Conservation (phyloP, 2,113 vertebrate genomes). For the Ceratotherium simum region DNA sequence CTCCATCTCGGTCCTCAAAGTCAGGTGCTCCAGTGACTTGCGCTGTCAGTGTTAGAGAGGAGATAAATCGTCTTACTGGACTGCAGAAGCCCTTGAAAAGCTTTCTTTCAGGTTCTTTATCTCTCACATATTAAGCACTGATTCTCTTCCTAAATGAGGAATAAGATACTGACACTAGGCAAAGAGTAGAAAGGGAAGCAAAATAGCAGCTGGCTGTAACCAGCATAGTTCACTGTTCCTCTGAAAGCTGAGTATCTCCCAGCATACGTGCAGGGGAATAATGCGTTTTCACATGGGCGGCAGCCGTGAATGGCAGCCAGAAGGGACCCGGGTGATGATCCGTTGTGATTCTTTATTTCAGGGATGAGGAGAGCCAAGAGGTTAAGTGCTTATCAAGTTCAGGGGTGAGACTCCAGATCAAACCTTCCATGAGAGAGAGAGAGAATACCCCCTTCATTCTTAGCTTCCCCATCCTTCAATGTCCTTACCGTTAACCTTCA, state of each 20-base stretch:
- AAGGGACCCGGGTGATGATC: not conserved
- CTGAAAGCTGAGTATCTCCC: not conserved
- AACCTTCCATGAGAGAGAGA: not conserved
- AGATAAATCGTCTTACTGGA: not conserved
- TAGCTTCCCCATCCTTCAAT: not conserved
- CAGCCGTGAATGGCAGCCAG: not conserved
- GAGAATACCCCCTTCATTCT: not conserved
- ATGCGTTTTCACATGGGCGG: not conserved
- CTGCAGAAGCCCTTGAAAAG: not conserved
- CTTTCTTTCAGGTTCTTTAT: not conserved
- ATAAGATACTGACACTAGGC: not conserved
- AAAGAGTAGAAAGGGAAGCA: not conserved
- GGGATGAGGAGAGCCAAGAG: not conserved
- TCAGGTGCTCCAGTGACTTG: not conserved
- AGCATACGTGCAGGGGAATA: not conserved
- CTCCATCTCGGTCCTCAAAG: not conserved
- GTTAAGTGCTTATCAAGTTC: not conserved
- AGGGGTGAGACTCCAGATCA: not conserved
- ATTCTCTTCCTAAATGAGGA: not conserved
- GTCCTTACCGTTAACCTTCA: conserved; percentile 8
- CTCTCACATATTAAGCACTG: not conserved
- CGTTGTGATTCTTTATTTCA: not conserved
- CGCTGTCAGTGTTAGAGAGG: not conserved
- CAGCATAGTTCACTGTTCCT: not conserved
- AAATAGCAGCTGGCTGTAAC: not conserved